Percentiles rank a stretch among this genome's conserved stretches.
phyloP scores from a whole-genome alignment of 2,888 invertebrate genomes.

The Andrena dorsata region DNA sequence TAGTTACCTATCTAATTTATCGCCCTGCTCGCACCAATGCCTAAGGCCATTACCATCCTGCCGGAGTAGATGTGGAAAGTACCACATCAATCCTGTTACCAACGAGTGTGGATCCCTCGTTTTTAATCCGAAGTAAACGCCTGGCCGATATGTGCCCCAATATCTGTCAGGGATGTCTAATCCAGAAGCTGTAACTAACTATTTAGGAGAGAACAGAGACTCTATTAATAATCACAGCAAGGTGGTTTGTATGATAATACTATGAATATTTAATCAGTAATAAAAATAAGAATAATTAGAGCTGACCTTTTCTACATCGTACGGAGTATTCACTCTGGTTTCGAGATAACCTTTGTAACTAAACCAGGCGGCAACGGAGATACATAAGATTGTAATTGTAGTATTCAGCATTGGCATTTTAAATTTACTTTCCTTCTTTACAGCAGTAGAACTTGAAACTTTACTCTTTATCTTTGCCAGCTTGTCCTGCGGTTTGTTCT shows the following conservation, averaged over 20 bases:
- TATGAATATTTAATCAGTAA: neutral
- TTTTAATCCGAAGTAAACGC: conserved; percentile 96
- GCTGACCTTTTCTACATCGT: conserved; percentile 90
- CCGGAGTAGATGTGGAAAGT: conserved; percentile 89
- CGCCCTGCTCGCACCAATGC: conserved; percentile 97
- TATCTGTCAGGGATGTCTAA: conserved; percentile 91
- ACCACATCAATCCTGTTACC: conserved; percentile 98
- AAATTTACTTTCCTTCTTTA: conserved; percentile 55
- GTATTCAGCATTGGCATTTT: conserved; percentile 75
- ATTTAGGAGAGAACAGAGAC: conserved; percentile 40
- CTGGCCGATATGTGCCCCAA: conserved; percentile 98
- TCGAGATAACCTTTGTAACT: conserved; percentile 94
- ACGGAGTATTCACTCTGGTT: conserved; percentile 95
- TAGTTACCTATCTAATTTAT: conserved; percentile 90
- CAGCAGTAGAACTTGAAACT: conserved; percentile 49
- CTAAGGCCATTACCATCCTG: conserved; percentile 91
- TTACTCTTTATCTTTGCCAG: conserved; percentile 68
- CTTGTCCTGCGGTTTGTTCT: conserved; percentile 72
- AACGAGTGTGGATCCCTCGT: conserved; percentile 95
- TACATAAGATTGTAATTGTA: conserved; percentile 85
- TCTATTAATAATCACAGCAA: conserved; percentile 5
- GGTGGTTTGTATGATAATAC: neutral
- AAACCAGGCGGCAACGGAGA: conserved; percentile 90
- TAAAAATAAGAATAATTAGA: neutral
- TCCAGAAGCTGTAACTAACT: conserved; percentile 91